These are phyloP conservation scores for Dolichopus griseipennis DNA, from an alignment of 2,888 invertebrate genomes.

Conservation along the genomic window DNA sequence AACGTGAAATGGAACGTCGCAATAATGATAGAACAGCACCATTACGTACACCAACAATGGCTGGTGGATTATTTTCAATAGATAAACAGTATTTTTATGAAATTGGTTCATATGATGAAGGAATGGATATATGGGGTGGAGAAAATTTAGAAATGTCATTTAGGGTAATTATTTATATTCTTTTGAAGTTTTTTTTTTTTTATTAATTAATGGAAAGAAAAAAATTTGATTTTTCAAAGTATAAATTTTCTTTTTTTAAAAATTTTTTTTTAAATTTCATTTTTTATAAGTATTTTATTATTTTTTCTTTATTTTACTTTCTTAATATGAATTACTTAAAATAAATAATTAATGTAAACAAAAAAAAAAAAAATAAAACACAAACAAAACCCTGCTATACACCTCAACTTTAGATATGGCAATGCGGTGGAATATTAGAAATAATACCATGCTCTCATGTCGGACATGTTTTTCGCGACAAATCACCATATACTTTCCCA, in stretches of 20 bases:
- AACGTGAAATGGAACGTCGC: slow-evolving; percentile 89
- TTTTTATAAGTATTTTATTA: slow-evolving; percentile 2
- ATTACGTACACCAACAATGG: slow-evolving; percentile 94
- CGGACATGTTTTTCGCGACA: slow-evolving; percentile 96
- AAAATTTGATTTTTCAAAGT: background rate
- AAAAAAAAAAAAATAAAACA: background rate
- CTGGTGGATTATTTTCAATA: slow-evolving; percentile 91
- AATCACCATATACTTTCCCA: slow-evolving; percentile 98
- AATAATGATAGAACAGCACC: slow-evolving; percentile 89
- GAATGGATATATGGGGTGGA: slow-evolving; percentile 98
- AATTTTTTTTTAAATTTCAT: slow-evolving; percentile 8
- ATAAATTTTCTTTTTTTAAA: slow-evolving; percentile 8
- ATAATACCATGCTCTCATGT: slow-evolving; percentile 94
- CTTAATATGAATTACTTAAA: background rate
- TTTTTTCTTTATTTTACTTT: background rate
- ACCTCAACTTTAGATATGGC: slow-evolving; percentile 67
- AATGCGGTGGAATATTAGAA: slow-evolving; percentile 92
- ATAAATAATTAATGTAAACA: background rate
- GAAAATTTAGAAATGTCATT: slow-evolving; percentile 48
- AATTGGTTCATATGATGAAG: slow-evolving; percentile 95
- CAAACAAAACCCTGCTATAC: background rate
- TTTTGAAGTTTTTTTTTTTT: background rate
- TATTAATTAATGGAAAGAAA: background rate
- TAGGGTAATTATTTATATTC: slow-evolving; percentile 39
- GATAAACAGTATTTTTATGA: slow-evolving; percentile 95